Conservation (phyloP, 2,113 vertebrate genomes). For the Ia io region DNA sequence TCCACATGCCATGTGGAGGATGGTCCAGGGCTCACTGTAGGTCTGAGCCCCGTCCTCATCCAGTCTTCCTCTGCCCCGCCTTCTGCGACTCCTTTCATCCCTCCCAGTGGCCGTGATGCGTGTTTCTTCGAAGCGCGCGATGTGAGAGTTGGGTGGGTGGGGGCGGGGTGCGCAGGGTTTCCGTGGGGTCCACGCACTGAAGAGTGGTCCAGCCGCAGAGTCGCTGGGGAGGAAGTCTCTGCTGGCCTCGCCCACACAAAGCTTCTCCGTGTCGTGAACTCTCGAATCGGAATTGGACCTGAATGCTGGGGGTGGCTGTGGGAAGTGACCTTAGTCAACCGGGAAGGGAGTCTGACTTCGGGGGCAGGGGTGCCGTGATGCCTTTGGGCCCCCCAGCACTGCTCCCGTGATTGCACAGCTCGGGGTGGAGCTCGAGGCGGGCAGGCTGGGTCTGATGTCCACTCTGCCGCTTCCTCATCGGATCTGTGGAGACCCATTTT, state of each 20-base stretch:
- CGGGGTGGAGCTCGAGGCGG: background rate
- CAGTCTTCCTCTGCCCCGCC: fast-evolving
- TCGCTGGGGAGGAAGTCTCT: background rate
- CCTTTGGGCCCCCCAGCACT: fast-evolving
- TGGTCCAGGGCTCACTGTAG: background rate
- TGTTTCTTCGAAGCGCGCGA: background rate
- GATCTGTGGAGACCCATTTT: too few species aligned
- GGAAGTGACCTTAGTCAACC: background rate
- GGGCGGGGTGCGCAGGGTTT: background rate
- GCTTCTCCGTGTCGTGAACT: background rate
- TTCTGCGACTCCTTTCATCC: background rate
- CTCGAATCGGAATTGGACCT: background rate
- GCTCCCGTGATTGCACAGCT: background rate
- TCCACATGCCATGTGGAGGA: too few species aligned
- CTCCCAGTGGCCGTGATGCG: background rate
- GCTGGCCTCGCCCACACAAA: background rate
- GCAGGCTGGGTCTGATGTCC: background rate
- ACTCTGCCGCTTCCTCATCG: fast-evolving
- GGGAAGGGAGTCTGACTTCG: background rate
- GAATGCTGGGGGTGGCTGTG: background rate
- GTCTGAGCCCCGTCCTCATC: background rate
- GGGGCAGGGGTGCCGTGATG: fast-evolving
- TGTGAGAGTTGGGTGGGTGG: background rate
- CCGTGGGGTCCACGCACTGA: background rate
- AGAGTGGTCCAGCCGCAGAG: background rate